Percentiles rank a stretch among this genome's conserved stretches.
phyloP scores from a whole-genome alignment of 2,797 vertebrate species.

The Oreortyx pictus region DNA sequence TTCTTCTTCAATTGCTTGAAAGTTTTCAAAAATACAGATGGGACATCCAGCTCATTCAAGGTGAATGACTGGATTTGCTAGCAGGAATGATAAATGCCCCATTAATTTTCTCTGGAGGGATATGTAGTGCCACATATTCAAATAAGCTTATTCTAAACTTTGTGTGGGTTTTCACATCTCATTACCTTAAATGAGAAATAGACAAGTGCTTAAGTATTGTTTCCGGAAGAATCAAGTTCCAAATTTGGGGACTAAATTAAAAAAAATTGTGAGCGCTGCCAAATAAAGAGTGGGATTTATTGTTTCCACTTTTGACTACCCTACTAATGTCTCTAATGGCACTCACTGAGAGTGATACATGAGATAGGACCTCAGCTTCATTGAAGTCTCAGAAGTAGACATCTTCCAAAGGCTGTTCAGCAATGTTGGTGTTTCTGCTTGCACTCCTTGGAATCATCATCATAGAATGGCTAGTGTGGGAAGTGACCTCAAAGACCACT shows the following conservation, averaged over 20 bases:
- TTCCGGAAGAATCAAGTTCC: not conserved
- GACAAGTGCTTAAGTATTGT: not conserved
- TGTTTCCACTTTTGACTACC: not conserved
- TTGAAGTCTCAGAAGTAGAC: not conserved
- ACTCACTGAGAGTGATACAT: not conserved
- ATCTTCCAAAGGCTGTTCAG: not conserved
- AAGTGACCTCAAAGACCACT: no score
- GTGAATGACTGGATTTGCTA: not conserved
- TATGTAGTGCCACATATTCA: not conserved
- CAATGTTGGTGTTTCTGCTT: not conserved
- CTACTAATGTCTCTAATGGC: not conserved
- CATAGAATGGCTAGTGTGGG: no score
- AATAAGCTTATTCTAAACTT: constrained; percentile 26
- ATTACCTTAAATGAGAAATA: not conserved
- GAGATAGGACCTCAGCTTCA: not conserved
- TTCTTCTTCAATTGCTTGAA: not conserved
- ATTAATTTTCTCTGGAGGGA: constrained; percentile 27
- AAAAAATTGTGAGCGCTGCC: not conserved
- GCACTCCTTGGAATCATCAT: not conserved
- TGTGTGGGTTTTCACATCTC: not conserved
- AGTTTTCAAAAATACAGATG: not conserved
- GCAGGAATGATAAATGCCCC: not conserved
- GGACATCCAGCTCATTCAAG: not conserved
- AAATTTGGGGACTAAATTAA: not conserved
- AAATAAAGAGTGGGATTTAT: not conserved